Evolutionary conservation across 2,888 invertebrate species (phyloP), one percentile per base, ranked within the genome.

Genomic region (Spialia ferax): DNA sequence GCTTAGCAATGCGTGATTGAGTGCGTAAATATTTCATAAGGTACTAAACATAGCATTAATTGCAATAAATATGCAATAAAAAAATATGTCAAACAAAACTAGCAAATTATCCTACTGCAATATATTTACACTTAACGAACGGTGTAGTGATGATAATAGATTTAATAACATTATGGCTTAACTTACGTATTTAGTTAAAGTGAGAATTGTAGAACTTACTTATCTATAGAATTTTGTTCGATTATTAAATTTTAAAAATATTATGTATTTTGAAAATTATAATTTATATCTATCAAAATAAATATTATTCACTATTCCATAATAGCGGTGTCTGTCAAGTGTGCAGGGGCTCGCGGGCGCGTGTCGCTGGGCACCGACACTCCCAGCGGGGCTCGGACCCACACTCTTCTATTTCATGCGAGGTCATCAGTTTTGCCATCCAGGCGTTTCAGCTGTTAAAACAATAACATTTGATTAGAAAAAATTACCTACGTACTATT

Each of bases 381-480:
- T 11, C 65, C 75, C 71, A 45, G 38, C 18, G 56, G 74, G 63
- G 70, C 63, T 67, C 72, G 73, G 59, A 66, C 65, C 65, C 67
- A 67, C 55, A 62, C 55, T 56, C 62, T 62, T 67, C 62, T 67
- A 15, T 67, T 48, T 93, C 90, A 94, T 83, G 94, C 91, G 74
- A 93, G 75, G 71, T 94, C 93, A 70, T 93, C 94, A 23, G 80
- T 79, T 70, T 93, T 94, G 60, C 84, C 90, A 78, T 93, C 93
- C 77, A 94, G 78, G 70, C 93, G 85, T 81, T 91, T 94, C 81
- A 94, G 81, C 93, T 94, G 63, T 71, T 73, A 50, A 70, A 15
- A 42, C 0, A 42, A 6, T 42, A 42, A 32, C 1, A 32, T 7
- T 32, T 32, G 1, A 6, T 32, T 32, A 32, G 8, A 32, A 32